phyloP scores from a whole-genome alignment of 2,888 invertebrate species.

The Agrotis clavis region DNA sequence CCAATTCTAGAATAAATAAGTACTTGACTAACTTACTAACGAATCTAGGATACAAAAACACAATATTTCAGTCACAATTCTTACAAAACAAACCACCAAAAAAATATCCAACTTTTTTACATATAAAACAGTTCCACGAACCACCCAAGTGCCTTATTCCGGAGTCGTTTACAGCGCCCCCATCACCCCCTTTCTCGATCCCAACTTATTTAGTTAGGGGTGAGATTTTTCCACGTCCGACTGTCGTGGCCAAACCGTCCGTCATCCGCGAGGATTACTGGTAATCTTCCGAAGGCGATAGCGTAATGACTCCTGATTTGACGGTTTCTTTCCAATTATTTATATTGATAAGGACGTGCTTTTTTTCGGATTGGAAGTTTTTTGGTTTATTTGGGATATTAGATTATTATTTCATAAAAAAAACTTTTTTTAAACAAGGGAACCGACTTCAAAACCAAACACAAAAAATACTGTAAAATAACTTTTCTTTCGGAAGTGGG shows the following conservation, averaged over 20 bases:
- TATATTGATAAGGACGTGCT: slow-evolving; percentile 73
- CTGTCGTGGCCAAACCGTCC: slow-evolving; percentile 68
- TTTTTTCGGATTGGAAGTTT: slow-evolving; percentile 39
- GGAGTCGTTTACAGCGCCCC: slow-evolving; percentile 25
- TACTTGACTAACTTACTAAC: not conserved
- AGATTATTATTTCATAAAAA: too few species aligned
- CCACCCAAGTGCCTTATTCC: slow-evolving; percentile 19
- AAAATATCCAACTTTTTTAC: slow-evolving; percentile 8
- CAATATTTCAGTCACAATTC: not conserved
- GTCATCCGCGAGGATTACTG: slow-evolving; percentile 79
- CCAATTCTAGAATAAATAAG: not conserved
- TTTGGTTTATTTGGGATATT: not conserved
- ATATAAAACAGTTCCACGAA: slow-evolving; percentile 20
- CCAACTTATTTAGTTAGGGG: slow-evolving; percentile 80
- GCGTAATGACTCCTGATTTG: slow-evolving; percentile 72
- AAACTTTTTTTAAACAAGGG: too few species aligned
- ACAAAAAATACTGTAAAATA: too few species aligned
- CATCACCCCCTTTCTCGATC: slow-evolving; percentile 23
- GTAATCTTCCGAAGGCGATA: slow-evolving; percentile 75
- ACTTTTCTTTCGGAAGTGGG: too few species aligned
- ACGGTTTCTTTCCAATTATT: slow-evolving; percentile 77
- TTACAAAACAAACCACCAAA: not conserved
- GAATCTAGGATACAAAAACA: not conserved
- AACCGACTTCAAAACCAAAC: too few species aligned
- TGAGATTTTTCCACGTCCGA: slow-evolving; percentile 79